Evolutionary conservation across 2,113 vertebrate species (phyloP).

Genomic region (Tetrax tetrax): DNA sequence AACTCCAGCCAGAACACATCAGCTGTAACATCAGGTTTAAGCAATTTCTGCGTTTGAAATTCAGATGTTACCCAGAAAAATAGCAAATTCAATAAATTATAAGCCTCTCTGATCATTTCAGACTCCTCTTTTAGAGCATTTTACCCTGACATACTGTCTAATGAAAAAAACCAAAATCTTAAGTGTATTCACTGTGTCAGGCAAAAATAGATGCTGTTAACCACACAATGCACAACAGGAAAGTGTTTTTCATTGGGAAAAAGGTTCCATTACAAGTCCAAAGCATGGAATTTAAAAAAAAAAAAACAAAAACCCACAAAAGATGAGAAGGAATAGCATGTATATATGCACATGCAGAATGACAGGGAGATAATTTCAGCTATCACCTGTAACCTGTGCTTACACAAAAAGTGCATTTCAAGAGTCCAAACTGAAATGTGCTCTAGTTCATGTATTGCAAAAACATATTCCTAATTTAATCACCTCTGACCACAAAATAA

Average conservation of each 20-base stretch:
- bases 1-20: not conserved
- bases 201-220: not conserved
- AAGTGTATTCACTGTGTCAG: not conserved
- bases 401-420: not conserved
- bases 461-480: not conserved
- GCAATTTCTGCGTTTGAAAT: not conserved
- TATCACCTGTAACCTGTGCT: not conserved
- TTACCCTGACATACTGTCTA: not conserved
- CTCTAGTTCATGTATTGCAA: not conserved
- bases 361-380: not conserved
- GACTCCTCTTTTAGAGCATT: not conserved
- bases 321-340: not conserved
- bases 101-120: not conserved
- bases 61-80: not conserved
- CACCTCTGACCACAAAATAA: not conserved
- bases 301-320: not conserved
- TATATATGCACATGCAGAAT: not conserved
- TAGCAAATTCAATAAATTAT: not conserved
- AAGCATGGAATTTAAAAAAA: not conserved
- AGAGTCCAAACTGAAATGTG: not conserved
- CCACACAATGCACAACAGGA: not conserved
- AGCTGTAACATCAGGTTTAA: not conserved
- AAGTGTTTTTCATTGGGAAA: not conserved
- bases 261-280: not conserved
- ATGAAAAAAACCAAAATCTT: not conserved